phyloP scores from a whole-genome alignment of 2,113 vertebrate genomes.

The Xenus cinereus region DNA sequence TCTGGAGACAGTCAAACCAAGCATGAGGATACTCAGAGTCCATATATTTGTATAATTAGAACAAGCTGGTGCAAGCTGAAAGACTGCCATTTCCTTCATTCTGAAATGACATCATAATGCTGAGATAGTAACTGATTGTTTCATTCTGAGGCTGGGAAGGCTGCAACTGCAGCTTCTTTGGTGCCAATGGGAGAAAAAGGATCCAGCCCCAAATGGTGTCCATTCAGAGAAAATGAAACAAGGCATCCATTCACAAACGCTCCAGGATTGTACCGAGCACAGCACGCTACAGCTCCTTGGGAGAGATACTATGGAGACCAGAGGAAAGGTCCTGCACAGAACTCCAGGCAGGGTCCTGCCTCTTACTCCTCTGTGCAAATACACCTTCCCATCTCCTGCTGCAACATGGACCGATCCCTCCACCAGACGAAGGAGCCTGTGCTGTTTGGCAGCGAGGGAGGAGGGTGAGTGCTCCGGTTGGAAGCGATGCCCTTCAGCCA shows the following conservation, averaged over 20 bases:
- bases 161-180: background rate
- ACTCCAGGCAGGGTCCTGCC: background rate
- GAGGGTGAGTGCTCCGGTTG: accelerated
- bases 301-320: background rate
- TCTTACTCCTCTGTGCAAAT: background rate
- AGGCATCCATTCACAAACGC: background rate
- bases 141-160: background rate
- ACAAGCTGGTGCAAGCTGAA: background rate
- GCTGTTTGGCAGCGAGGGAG: accelerated
- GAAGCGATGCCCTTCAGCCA: background rate
- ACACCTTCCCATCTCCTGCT: accelerated
- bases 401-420: accelerated
- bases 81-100: background rate
- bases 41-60: background rate
- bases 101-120: background rate
- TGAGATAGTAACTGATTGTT: background rate
- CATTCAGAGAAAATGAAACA: constrained; percentile 34
- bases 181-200: constrained; percentile 11
- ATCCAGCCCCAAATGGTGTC: constrained; percentile 15
- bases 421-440: accelerated
- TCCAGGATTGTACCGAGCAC: background rate
- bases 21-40: background rate
- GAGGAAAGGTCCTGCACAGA: background rate
- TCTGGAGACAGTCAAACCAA: background rate
- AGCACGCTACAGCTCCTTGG: background rate